Percentiles rank a stretch among this genome's conserved stretches.
These are phyloP conservation scores for Syrmaticus mikado DNA, from an alignment of 2,113 vertebrate genomes.

Conservation along the genomic window DNA sequence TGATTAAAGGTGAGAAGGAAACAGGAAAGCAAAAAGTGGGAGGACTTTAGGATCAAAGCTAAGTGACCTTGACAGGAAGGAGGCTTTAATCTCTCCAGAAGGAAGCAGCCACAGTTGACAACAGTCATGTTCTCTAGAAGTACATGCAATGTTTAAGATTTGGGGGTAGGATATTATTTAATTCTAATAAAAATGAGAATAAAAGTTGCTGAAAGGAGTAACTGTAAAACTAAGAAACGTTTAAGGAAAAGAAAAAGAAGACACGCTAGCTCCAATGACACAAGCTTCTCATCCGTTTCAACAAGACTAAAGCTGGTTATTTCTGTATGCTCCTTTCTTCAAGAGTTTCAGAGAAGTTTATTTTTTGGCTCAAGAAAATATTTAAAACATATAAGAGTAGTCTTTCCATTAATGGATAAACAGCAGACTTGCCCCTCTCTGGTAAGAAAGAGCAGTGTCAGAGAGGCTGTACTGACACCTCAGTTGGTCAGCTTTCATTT, in stretches of 20 bases:
- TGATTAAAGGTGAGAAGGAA: conserved; percentile 21
- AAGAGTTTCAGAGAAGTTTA: background rate
- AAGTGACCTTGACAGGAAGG: conserved; percentile 42
- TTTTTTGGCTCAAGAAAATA: background rate
- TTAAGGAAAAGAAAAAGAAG: background rate
- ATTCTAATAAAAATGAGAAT: background rate
- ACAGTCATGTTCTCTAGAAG: background rate
- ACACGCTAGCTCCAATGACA: background rate
- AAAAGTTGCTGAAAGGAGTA: background rate
- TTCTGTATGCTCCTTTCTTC: background rate
- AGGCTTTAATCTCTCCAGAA: conserved; percentile 26
- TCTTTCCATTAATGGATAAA: background rate
- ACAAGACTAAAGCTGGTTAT: background rate
- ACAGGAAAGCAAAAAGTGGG: background rate
- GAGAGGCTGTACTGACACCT: background rate
- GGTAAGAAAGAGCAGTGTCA: background rate
- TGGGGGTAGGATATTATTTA: background rate
- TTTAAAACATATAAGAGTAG: background rate
- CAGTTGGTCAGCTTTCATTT: conserved; percentile 31
- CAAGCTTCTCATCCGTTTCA: background rate
- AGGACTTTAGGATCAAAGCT: conserved; percentile 6
- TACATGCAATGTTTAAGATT: conserved; percentile 13
- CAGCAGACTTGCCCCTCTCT: background rate
- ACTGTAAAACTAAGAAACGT: background rate
- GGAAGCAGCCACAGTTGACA: background rate